These are phyloP conservation scores for Hylaeus volcanicus DNA, from an alignment of 1,140 invertebrate species.

Conservation along the genomic window DNA sequence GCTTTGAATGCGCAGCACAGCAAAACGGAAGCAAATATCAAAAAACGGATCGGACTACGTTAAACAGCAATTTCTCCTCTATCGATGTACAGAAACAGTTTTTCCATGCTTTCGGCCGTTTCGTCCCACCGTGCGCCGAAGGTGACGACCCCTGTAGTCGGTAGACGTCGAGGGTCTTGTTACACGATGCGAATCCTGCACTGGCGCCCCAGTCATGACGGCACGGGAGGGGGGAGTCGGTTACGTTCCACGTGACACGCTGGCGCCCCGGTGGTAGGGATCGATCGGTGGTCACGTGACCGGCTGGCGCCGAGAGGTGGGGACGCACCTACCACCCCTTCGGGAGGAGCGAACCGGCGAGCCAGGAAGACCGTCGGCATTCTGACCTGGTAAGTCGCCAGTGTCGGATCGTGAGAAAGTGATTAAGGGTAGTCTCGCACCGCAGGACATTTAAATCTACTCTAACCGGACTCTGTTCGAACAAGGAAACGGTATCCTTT, in stretches of 20 bases:
- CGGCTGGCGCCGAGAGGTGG: slow-evolving; percentile 45
- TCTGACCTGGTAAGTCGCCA: slow-evolving; percentile 79
- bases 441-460: slow-evolving; percentile 63
- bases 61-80: no score
- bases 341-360: slow-evolving; percentile 27
- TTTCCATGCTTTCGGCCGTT: no score
- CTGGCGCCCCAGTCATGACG: slow-evolving; percentile 50
- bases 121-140: neutral
- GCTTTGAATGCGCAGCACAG: no score
- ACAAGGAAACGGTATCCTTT: slow-evolving; percentile 22
- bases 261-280: slow-evolving; percentile 58
- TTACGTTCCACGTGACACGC: slow-evolving; percentile 54
- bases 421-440: slow-evolving; percentile 29
- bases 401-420: slow-evolving; percentile 74
- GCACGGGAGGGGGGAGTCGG: slow-evolving; percentile 21
- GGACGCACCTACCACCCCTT: slow-evolving; percentile 51
- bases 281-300: slow-evolving; percentile 43
- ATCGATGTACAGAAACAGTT: neutral
- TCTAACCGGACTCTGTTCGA: slow-evolving; percentile 11
- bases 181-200: slow-evolving; percentile 55
- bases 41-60: no score
- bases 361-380: slow-evolving; percentile 62
- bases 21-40: no score
- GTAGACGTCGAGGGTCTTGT: slow-evolving; percentile 21
- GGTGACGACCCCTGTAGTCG: slow-evolving; percentile 18